Percentiles rank a stretch among this genome's conserved stretches.
These are phyloP conservation scores for Chondrilla cf. caribensis DNA, from an alignment of 37 sponge, comb jelly and placozoan genomes.

Conservation along the genomic window DNA sequence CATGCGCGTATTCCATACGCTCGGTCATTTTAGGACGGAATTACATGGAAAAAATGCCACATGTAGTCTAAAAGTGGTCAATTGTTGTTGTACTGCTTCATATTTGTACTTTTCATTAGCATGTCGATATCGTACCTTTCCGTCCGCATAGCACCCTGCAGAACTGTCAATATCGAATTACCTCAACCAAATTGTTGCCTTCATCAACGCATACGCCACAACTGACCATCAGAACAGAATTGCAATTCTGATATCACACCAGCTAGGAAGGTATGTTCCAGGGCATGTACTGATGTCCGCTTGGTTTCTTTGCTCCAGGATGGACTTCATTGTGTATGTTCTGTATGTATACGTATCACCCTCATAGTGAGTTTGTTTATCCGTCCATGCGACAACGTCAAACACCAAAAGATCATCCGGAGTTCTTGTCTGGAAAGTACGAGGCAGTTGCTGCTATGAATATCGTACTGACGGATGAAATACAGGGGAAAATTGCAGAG, in stretches of 20 bases:
- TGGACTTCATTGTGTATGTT: too few relatives aligned
- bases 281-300: too few relatives aligned
- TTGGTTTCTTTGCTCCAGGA: too few relatives aligned
- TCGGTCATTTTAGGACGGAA: too few relatives aligned
- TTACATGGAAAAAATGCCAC: too few relatives aligned
- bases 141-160: neutral
- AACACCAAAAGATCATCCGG: neutral
- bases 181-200: slow-evolving; percentile 51
- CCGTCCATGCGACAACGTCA: neutral
- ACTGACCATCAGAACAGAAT: slow-evolving; percentile 47
- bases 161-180: slow-evolving; percentile 51
- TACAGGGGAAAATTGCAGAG: slow-evolving; percentile 21
- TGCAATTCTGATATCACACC: slow-evolving; percentile 66
- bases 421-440: slow-evolving; percentile 39
- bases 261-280: slow-evolving; percentile 57
- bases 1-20: too few relatives aligned
- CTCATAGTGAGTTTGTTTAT: neutral
- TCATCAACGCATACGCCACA: slow-evolving; percentile 66
- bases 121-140: too few relatives aligned
- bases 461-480: slow-evolving; percentile 23
- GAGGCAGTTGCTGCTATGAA: slow-evolving; percentile 64
- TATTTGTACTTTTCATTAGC: too few relatives aligned
- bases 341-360: too few relatives aligned
- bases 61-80: too few relatives aligned
- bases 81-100: too few relatives aligned